A percentile compares a stretch with the other conserved stretches of the same genome.
Conservation (phyloP, 2,113 vertebrate species). For the Indri indri region DNA sequence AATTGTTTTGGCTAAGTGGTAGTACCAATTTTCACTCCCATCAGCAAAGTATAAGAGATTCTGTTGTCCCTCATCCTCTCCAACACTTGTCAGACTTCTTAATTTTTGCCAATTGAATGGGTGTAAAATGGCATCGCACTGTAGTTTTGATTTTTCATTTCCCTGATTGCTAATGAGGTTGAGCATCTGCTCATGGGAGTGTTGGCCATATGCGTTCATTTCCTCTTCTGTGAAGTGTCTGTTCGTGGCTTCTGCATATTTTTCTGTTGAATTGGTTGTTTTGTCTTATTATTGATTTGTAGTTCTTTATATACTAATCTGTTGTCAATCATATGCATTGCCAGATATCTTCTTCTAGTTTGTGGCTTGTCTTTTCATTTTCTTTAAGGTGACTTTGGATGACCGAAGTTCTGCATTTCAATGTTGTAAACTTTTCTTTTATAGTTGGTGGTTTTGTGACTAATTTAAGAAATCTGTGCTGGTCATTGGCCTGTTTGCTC, state of each 20-base stretch:
- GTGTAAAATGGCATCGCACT: conserved; percentile 38
- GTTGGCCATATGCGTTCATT: conserved; percentile 26
- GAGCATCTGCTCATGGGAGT: conserved; percentile 57
- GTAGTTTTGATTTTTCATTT: conserved; percentile 44
- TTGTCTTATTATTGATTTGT: conserved; percentile 22
- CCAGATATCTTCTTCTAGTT: background rate
- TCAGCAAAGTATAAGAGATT: background rate
- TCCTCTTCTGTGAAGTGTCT: conserved; percentile 20
- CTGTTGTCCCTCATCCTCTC: conserved; percentile 4
- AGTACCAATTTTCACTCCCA: background rate
- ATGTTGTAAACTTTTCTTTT: background rate
- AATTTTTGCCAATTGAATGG: conserved; percentile 7
- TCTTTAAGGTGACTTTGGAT: background rate
- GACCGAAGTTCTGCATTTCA: background rate
- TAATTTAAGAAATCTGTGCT: background rate
- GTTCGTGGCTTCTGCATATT: conserved; percentile 36
- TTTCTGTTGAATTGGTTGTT: conserved; percentile 35
- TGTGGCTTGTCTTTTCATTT: background rate
- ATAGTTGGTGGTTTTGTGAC: background rate
- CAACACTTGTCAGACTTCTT: background rate
- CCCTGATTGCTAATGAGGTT: conserved; percentile 44
- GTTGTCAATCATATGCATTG: background rate
- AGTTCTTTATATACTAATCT: background rate
- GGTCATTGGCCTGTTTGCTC: background rate
- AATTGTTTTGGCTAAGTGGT: background rate